Evolutionary conservation across 1,140 invertebrate genomes (phyloP), one percentile per base, ranked within the genome.

Genomic region (Atopsyche davidsoni): DNA sequence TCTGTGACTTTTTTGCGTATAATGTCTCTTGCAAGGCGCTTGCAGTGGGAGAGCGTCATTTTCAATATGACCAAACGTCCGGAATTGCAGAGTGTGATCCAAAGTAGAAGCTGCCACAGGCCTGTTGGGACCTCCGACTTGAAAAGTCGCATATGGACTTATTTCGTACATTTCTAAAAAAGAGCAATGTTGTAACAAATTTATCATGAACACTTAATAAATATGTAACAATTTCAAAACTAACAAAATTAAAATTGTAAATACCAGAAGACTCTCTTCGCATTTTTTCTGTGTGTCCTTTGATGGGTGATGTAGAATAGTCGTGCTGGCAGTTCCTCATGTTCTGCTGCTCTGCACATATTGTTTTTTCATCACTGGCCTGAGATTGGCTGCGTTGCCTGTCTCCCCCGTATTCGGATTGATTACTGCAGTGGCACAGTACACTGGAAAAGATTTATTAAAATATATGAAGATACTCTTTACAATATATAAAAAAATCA

Each of bases 141-240:
- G 84, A 62, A 86, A 87, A 14, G 83, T 86, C 7, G 83, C 85
- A 66, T 87, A 87, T 0, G 85, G 83, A 66, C 81, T 85, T 59
- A 87, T 86, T 64, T 86, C 83, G 63, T 86, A 86, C 69, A 81
- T 80, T 66, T 84, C 81, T 79, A 60, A 18, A 58, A 41, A 13
- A 43, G n/a, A n/a, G n/a, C n/a, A n/a, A n/a, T n/a, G n/a, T n/a
- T n/a, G n/a, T 31, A 9, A n/a, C n/a, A n/a, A n/a, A n/a, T n/a
- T n/a, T n/a, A n/a, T n/a, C n/a, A n/a, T n/a, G n/a, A n/a, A n/a
- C n/a, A n/a, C n/a, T n/a, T n/a, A n/a, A n/a, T n/a, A n/a, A n/a
- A n/a, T n/a, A n/a, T n/a, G n/a, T n/a, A n/a, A 17, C 22, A 17
- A 50, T 50, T 50, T 50, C 34, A 46, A 21, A 35, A 31, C 23